Evolutionary conservation across 1,140 invertebrate species (phyloP).

Genomic region (Propsilocerus akamusi): DNA sequence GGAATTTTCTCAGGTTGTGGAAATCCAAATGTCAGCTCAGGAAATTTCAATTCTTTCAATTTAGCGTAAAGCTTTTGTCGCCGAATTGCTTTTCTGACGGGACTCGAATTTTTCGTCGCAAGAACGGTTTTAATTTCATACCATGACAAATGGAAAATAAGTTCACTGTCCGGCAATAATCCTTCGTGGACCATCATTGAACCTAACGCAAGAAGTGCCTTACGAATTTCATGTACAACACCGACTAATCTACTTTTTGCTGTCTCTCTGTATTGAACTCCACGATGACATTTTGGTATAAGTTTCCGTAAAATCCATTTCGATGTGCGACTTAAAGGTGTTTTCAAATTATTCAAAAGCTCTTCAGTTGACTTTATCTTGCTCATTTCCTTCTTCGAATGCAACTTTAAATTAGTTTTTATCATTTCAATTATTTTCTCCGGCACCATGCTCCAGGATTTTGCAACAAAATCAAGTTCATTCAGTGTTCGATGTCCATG

Average conservation of each 20-base stretch:
- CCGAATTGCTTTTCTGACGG: slow-evolving; percentile 43
- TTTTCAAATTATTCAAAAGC: slow-evolving; percentile 25
- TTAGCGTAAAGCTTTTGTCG: slow-evolving; percentile 34
- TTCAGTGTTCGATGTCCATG: slow-evolving; percentile 55
- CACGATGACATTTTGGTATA: slow-evolving; percentile 34
- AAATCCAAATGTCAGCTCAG: slow-evolving; percentile 39
- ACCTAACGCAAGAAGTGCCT: slow-evolving; percentile 36
- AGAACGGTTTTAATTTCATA: slow-evolving; percentile 42
- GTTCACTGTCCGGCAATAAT: slow-evolving; percentile 37
- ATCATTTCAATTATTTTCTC: slow-evolving; percentile 37
- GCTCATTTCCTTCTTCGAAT: slow-evolving; percentile 11
- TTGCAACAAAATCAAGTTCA: slow-evolving; percentile 48
- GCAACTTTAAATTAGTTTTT: slow-evolving; percentile 23
- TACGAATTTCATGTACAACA: slow-evolving; percentile 35
- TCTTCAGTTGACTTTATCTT: slow-evolving; percentile 17
- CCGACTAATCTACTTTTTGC: slow-evolving; percentile 44
- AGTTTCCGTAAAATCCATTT: slow-evolving; percentile 22
- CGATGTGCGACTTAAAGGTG: slow-evolving; percentile 21
- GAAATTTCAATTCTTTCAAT: slow-evolving; percentile 38
- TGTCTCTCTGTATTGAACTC: slow-evolving; percentile 41
- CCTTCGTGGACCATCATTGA: slow-evolving; percentile 36
- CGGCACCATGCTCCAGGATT: slow-evolving; percentile 46
- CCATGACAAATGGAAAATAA: slow-evolving; percentile 51
- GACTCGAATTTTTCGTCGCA: slow-evolving; percentile 27
- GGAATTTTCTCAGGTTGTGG: too few species aligned